Conservation (phyloP, 2,888 invertebrate genomes). For the Alcis repandata region DNA sequence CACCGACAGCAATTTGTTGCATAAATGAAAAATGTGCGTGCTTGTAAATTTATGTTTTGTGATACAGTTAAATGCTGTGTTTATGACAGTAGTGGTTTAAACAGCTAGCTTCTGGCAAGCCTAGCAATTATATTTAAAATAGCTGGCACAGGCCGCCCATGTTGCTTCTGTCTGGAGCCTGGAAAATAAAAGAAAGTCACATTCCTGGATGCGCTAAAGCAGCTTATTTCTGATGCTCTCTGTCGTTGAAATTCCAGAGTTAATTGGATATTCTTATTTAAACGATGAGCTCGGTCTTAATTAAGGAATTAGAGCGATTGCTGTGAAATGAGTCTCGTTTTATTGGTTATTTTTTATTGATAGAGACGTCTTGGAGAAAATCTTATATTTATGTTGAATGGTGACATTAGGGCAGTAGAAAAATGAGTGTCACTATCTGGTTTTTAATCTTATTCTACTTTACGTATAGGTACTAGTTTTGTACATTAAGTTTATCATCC, state of each 20-base stretch:
- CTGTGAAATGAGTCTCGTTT: constrained; percentile 1
- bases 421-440: too few species aligned
- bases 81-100: constrained; percentile 55
- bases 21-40: constrained; percentile 41
- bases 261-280: constrained; percentile 37
- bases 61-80: constrained; percentile 53
- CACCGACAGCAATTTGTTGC: constrained; percentile 34
- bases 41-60: constrained; percentile 45
- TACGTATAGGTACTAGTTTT: too few species aligned
- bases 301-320: constrained; percentile 25
- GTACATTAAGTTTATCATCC: too few species aligned
- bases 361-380: neutral
- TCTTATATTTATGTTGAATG: neutral
- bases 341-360: neutral
- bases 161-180: constrained; percentile 42
- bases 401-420: neutral
- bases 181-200: constrained; percentile 29
- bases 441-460: too few species aligned
- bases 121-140: constrained; percentile 71
- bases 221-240: constrained; percentile 33
- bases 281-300: constrained; percentile 28
- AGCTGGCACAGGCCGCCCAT: constrained; percentile 61
- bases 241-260: constrained; percentile 34
- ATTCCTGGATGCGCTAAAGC: constrained; percentile 32
- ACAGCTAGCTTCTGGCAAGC: constrained; percentile 52